phyloP scores from a whole-genome alignment of 2,797 vertebrate species.

The Anabacerthia variegaticeps region DNA sequence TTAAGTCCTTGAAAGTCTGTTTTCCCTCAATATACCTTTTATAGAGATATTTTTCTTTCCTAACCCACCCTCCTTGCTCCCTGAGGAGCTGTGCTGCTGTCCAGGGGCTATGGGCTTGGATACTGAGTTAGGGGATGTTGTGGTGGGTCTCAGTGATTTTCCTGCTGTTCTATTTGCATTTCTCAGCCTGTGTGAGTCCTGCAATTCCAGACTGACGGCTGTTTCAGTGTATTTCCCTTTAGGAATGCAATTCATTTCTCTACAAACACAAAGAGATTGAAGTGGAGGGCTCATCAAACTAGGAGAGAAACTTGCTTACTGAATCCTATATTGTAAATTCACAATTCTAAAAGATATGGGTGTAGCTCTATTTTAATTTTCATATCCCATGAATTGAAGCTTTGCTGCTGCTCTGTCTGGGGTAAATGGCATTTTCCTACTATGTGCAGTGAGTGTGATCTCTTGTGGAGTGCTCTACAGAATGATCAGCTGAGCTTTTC shows the following conservation, averaged over 20 bases:
- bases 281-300: neutral
- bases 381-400: neutral
- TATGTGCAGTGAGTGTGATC: neutral
- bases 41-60: neutral
- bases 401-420: neutral
- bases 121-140: accelerated
- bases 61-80: neutral
- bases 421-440: neutral
- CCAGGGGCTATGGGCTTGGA: too few species aligned
- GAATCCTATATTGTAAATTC: neutral
- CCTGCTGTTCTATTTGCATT: neutral
- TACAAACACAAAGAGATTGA: neutral
- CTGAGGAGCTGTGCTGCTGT: neutral
- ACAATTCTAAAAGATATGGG: neutral
- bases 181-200: neutral
- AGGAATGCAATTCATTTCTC: neutral
- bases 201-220: neutral
- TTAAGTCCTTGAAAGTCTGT: neutral
- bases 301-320: neutral
- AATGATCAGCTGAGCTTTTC: neutral
- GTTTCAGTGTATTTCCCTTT: neutral
- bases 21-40: neutral
- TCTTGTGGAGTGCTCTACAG: neutral
- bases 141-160: neutral
- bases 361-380: neutral